Conservation (phyloP, 2,797 vertebrate species). For the Delichon dasypus region DNA sequence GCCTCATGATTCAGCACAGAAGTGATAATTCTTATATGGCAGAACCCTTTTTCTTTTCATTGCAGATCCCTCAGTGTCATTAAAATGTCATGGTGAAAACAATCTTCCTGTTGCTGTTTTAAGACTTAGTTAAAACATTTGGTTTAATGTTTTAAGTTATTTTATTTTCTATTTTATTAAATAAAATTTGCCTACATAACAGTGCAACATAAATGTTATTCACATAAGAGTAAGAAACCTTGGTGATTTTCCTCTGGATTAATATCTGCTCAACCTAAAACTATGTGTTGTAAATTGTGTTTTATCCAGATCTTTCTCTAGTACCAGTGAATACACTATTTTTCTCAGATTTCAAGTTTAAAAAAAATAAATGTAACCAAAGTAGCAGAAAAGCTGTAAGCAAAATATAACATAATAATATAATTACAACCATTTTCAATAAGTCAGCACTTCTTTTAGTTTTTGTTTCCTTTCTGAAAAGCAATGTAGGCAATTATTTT, state of each 20-base stretch:
- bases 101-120: neutral
- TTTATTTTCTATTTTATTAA: neutral
- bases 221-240: neutral
- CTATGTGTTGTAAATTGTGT: constrained; percentile 12
- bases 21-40: neutral
- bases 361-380: constrained; percentile 31
- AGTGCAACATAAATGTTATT: neutral
- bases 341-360: constrained; percentile 20
- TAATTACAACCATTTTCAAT: constrained; percentile 72
- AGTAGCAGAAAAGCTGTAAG: constrained; percentile 52
- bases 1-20: neutral
- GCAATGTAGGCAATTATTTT: constrained; percentile 75
- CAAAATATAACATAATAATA: constrained; percentile 68
- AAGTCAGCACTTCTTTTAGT: constrained; percentile 73
- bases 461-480: constrained; percentile 70
- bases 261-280: neutral
- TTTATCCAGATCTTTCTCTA: neutral
- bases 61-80: neutral
- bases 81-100: neutral
- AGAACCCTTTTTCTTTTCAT: neutral
- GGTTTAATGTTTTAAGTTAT: neutral
- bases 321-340: constrained; percentile 4
- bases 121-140: neutral
- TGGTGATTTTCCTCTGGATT: neutral
- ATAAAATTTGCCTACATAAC: neutral